Evolutionary conservation across 2,797 vertebrate species (phyloP).

Genomic region (Phyllotis vaccarum): DNA sequence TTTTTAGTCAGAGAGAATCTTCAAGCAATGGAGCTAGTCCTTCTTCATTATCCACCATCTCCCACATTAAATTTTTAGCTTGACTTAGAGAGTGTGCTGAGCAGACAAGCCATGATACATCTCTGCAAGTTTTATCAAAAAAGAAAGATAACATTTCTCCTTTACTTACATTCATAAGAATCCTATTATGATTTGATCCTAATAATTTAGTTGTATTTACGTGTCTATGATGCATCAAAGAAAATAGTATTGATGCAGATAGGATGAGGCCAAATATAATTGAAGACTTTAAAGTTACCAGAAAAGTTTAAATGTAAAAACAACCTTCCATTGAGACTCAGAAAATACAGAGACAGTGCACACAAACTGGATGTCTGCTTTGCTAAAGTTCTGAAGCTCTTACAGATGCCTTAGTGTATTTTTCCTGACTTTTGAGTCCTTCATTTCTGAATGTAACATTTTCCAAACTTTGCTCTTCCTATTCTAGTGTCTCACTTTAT

Average conservation of each 20-base stretch:
- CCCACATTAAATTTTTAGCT: slow-evolving; percentile 77
- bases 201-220: slow-evolving; percentile 74
- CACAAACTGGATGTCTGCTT: slow-evolving; percentile 53
- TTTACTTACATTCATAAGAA: slow-evolving; percentile 75
- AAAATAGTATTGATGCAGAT: slow-evolving; percentile 61
- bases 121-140: slow-evolving; percentile 77
- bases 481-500: slow-evolving; percentile 11
- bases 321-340: not conserved
- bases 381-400: slow-evolving; percentile 64
- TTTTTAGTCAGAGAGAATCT: slow-evolving; percentile 50
- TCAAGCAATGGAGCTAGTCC: slow-evolving; percentile 76
- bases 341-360: not conserved
- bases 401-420: slow-evolving; percentile 8
- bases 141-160: slow-evolving; percentile 73
- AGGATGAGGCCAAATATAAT: slow-evolving; percentile 66
- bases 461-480: slow-evolving; percentile 31
- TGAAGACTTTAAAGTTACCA: slow-evolving; percentile 76
- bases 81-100: slow-evolving; percentile 80
- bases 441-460: slow-evolving; percentile 10
- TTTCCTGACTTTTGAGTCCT: slow-evolving; percentile 44
- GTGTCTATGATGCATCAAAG: slow-evolving; percentile 72
- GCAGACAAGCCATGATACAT: slow-evolving; percentile 66
- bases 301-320: slow-evolving; percentile 74
- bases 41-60: slow-evolving; percentile 71
- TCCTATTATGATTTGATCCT: slow-evolving; percentile 67